Evolutionary conservation across 1,140 invertebrate genomes (phyloP), one percentile per base, ranked within the genome.

Genomic region (Pentalonia nigronervosa): DNA sequence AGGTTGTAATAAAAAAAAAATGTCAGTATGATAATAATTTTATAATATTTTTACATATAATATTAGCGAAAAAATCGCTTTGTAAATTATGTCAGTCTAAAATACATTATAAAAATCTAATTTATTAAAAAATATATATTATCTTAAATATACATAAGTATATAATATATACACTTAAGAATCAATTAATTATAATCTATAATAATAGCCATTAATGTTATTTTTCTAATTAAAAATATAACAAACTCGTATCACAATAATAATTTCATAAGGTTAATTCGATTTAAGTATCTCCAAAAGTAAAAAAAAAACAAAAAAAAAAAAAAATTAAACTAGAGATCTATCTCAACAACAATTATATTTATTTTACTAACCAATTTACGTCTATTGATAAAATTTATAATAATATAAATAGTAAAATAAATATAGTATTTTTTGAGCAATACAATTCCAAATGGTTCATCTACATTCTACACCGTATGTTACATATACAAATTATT

Each of bases 81-180:
- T 60, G 88, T 90, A 67, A 60, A 90, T 67, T 60, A 60, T 60
- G 41, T 93, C 91, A 93, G 91, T 93, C 91, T 93, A 93, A 93
- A 93, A 86, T 93, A 93, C 81, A 93, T 93, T 84, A 93, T 93
- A 84, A 84, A 93, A 93, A 86, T 93, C 81, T 84, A 53, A 53
- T 86, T 93, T 30, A 93, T 84, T 83, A 83, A 81, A 93, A 93
- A 93, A 93, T 86, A 90, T 90, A 60, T 90, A 76, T n/a, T 76
- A 60, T 17, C 91, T 84, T 91, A 91, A 81, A 84, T 53, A 17
- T 93, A 93, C 23, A 84, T 81, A 93, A 48, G 36, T 93, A 83
- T 48, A 81, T 48, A 81, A 81, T 91, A 81, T 48, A 48, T 91
- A 91, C 83, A 91, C 60, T 36, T 34, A n/a, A 34, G 30, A 48